Conservation (phyloP, 2,797 vertebrate genomes). For the Todus mexicanus region DNA sequence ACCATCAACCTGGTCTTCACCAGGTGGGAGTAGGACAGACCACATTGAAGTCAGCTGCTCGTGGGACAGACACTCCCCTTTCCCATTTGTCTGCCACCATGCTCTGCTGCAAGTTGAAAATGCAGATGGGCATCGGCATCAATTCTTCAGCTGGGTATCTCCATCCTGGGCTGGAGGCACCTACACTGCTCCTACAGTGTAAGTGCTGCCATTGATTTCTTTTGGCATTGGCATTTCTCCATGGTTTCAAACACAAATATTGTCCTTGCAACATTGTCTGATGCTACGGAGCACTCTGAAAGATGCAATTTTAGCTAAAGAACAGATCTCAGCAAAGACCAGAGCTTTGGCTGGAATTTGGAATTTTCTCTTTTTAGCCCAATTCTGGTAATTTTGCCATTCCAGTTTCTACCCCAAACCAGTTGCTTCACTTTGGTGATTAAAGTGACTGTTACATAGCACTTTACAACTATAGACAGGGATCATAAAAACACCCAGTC, state of each 20-base stretch:
- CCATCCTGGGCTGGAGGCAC: not conserved
- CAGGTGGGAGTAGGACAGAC: not conserved
- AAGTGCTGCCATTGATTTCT: not conserved
- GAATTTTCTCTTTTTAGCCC: not conserved
- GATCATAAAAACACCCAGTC: not conserved
- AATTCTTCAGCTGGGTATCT: not conserved
- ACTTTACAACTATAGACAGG: not conserved
- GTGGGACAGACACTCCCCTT: not conserved
- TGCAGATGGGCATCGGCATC: not conserved
- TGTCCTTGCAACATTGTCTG: not conserved
- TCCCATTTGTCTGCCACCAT: not conserved
- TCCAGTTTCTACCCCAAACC: not conserved
- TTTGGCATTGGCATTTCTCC: not conserved
- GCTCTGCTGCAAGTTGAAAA: not conserved
- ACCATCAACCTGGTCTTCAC: rapidly evolving
- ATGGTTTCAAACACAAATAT: not conserved
- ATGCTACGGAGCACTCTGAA: not conserved
- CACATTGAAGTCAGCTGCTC: not conserved
- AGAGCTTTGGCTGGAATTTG: not conserved
- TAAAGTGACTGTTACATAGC: not conserved
- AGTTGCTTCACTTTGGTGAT: not conserved
- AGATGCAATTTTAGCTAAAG: not conserved
- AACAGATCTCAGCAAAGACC: not conserved
- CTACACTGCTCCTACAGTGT: not conserved
- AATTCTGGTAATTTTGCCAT: not conserved